Base-by-base conservation (phyloP, 2,888 invertebrate genomes). In the Norana najaformis region DNA sequence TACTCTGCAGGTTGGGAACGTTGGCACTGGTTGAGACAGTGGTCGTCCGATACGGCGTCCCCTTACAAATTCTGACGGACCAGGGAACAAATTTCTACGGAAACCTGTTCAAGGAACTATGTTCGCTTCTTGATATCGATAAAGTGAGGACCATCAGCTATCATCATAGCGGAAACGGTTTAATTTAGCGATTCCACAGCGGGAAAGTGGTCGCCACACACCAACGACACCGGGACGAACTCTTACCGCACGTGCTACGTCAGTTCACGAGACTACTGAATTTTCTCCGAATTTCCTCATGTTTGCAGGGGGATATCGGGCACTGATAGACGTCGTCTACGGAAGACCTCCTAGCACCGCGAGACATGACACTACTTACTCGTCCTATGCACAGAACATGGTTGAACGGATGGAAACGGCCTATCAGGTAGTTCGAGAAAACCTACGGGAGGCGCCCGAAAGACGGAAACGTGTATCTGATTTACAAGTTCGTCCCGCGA, bases 1-100 rank as follows among this genome's bases (percentile, higher is more conserved):
- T n/a, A n/a, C n/a, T n/a, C n/a, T n/a, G n/a, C n/a, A n/a, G n/a
- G n/a, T n/a, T n/a, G n/a, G n/a, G n/a, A n/a, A n/a, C n/a, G n/a
- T n/a, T n/a, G n/a, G 90, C 89, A 47, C 20, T 90, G 53, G 90
- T 90, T 18, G 88, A 82, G 13, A 36, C 35, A 3, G 88, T 90
- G 34, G 16, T 90, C 3, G 37, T 36, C 0, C 38, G 36, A 34
- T 83, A 39, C 13, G 89, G 89, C 0, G 18, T 23, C 2, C 89
- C 83, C 6, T 0, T 38, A 14, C 36, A 83, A 35, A 83, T 89
- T 69, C 14, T 83, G n/a, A 39, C 83, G 14, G 89, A 89, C 30
- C 89, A 37, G 16, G 89, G 83, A 16, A 30, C 30, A 37, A 47
- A 89, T 83, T 89, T 83, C n/a, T 36, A 83, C 1, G 36, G 89